Evolutionary conservation across 2,797 vertebrate genomes (phyloP).

Genomic region (Pseudotriccus pelzelni): DNA sequence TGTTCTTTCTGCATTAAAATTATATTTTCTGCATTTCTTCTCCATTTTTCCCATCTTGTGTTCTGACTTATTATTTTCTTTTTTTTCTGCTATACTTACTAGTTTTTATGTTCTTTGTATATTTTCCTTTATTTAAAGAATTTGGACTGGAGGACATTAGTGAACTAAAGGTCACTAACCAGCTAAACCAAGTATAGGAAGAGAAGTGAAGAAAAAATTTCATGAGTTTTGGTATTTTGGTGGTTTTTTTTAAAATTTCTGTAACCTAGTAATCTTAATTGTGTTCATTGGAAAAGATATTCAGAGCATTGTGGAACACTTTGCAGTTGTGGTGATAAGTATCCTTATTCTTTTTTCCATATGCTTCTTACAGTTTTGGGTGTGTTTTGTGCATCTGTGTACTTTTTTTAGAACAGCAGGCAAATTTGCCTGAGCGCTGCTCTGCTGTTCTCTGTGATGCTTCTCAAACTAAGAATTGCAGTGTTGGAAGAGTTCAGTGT

Average conservation of each 20-base stretch:
- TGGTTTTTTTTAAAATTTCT: neutral
- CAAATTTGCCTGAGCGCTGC: neutral
- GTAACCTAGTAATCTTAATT: neutral
- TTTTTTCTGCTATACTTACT: neutral
- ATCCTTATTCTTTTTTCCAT: neutral
- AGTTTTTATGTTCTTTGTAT: neutral
- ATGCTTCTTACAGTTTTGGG: neutral
- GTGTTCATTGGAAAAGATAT: neutral
- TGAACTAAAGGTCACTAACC: neutral
- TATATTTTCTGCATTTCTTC: neutral
- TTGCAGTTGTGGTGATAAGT: neutral
- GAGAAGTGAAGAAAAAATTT: neutral
- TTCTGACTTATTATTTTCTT: neutral
- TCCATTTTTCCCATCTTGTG: neutral
- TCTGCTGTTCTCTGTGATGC: neutral
- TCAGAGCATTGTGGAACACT: neutral
- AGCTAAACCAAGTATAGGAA: neutral
- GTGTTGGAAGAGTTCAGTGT: neutral
- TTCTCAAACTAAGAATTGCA: neutral
- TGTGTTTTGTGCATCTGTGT: neutral
- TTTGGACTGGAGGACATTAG: neutral
- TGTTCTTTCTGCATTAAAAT: constrained; percentile 18
- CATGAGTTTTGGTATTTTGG: neutral
- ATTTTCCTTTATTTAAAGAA: neutral
- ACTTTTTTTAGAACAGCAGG: neutral